These are phyloP conservation scores for Chrysochloris asiatica DNA, from an alignment of 2,113 vertebrate genomes.

Conservation along the genomic window DNA sequence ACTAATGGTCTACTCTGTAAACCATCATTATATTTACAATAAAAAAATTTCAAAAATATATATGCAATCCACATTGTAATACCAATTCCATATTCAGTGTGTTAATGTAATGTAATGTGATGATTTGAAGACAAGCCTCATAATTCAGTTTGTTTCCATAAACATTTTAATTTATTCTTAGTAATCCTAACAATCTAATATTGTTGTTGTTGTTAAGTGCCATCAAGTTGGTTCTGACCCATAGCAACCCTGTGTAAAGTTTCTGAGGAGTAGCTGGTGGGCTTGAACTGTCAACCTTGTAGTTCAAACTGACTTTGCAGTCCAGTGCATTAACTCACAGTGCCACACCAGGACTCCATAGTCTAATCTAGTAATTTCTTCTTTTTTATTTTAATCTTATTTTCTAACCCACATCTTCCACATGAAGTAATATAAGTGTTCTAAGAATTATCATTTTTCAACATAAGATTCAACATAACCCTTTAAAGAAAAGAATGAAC, in stretches of 20 bases:
- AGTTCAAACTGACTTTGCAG: no score
- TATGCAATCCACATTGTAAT: not conserved
- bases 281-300: no score
- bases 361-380: not conserved
- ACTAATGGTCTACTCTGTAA: no score
- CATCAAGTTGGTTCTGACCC: no score
- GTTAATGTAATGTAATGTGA: not conserved
- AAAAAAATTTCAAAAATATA: constrained; percentile 50
- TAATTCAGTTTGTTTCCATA: constrained; percentile 1
- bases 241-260: no score
- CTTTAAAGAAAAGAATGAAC: not conserved
- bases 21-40: no score
- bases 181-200: not conserved
- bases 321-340: no score
- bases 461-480: not conserved
- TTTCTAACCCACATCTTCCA: not conserved
- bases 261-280: no score
- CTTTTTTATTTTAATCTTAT: not conserved
- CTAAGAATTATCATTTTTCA: not conserved
- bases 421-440: not conserved
- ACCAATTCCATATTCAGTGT: not conserved
- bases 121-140: not conserved
- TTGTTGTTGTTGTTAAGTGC: no score
- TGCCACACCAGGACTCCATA: not conserved
- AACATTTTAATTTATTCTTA: constrained; percentile 26